Base-by-base conservation (phyloP, 1,140 invertebrate species). In the Reticulitermes speratus region DNA sequence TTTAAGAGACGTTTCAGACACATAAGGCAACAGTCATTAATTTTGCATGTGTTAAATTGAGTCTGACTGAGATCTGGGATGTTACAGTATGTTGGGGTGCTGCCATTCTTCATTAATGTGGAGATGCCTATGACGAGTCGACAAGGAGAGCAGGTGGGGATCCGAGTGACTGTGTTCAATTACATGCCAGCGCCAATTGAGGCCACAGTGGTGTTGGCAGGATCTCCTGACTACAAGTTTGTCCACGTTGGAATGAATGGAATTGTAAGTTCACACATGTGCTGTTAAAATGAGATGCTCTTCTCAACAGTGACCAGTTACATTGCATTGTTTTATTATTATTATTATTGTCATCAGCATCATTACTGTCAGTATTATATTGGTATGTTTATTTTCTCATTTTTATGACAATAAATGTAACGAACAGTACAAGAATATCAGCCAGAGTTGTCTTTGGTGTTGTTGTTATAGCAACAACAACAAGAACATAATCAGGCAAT, bases 41-140 rank as follows among this genome's bases (percentile, higher is more conserved):
- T 16, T 12, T 48, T 16, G 16, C 7, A 7, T 9, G 19, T 55
- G 19, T 19, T 55, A 14, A 55, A 55, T 21, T 21, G 11, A 0
- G 19, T 55, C 52, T 55, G 14, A 21, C 19, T 55, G 52, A 55
- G 65, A n/a, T n/a, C n/a, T 9, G 5, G 25, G 23, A 38, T 38
- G 19, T 89, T 89, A 21, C 90, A 95, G 91, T 97, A 98, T 90
- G 93, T 95, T 52, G 97, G 96, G 8, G 94, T 97, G 0, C 91
- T 97, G 32, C 97, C 97, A 44, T 98, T 99, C 93, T 99, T 96
- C 90, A 98, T 99, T 83, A 97, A 97, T 88, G 96, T 99, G 21
- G 98, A 99, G 91, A 97, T 98, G 93, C 98, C 98, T 0, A 93
- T 92, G 1, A 91, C 91, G 25, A 96, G 96, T 88, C 93, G 95